Base-by-base conservation (phyloP, 2,113 vertebrate species). In the Bombycilla garrulus region DNA sequence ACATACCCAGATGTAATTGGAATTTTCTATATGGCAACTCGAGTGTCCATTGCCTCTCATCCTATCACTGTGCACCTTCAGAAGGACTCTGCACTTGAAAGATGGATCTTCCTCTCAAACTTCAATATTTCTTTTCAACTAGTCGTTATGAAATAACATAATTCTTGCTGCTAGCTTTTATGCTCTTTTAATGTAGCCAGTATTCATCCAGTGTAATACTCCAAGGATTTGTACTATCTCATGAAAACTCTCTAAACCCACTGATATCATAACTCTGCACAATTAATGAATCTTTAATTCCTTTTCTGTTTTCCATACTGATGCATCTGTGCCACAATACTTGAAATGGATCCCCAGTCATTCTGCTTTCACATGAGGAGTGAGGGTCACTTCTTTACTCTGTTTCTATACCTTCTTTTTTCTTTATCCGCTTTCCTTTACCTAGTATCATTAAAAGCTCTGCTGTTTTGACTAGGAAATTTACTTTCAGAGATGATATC, bases 311-410 rank as follows among this genome's bases (percentile, higher is more conserved):
- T 84, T 35, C 9, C 4, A 26, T 50, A 15, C 20, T 56, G 17
- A 69, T 25, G 5, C 1, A 17, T 60, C 35, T 61, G 5, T 47
- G 10, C 12, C 54, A 3, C 10, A 36, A 28, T 29, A 38, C 3
- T 56, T 56, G 50, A 81, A 73, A 73, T 16, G 5, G 5, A 35
- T 1, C 1, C 12, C 6, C 0, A 1, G 9, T 51, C 29, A 4
- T 61, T 65, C 29, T 61, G 3, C 26, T 61, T 85, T 69, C 35
- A 78, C 3, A 9, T 36, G 35, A 44, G 12, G 10, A 44, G 8
- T 57, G 44, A 72, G 5, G 3, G 8, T 9, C 12, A 60, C 4
- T 64, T 31, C 8, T 62, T 61, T 42, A 51, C 15, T 42, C 9
- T 56, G 8, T 10, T 13, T 45, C 4, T 8, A 19, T n/a, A 51